phyloP scores from a whole-genome alignment of 2,888 invertebrate species.

The Pomacea canaliculata region DNA sequence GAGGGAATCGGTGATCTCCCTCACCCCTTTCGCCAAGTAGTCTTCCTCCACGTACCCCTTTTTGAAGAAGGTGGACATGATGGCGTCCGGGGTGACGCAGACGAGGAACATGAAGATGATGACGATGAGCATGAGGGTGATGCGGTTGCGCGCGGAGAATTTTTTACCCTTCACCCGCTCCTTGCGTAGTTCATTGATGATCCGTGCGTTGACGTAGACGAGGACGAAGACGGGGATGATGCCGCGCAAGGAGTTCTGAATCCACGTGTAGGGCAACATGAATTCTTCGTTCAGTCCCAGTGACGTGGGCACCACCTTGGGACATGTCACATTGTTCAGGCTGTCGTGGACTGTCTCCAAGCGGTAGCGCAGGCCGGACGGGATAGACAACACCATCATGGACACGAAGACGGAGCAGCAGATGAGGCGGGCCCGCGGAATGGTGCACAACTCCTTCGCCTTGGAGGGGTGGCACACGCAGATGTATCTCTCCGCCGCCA shows the following conservation, averaged over 20 bases:
- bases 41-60: conserved; percentile 67
- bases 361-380: conserved; percentile 61
- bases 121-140: conserved; percentile 67
- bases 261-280: conserved; percentile 62
- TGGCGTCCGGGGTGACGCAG: conserved; percentile 68
- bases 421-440: conserved; percentile 48
- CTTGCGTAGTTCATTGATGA: conserved; percentile 61
- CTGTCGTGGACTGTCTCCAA: conserved; percentile 48
- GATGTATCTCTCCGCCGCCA: conserved; percentile 64
- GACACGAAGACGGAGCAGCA: conserved; percentile 58
- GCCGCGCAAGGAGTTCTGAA: conserved; percentile 62
- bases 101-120: conserved; percentile 66
- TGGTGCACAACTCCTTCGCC: conserved; percentile 52
- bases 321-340: conserved; percentile 46
- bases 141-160: conserved; percentile 62
- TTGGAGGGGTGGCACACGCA: conserved; percentile 62
- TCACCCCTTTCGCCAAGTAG: conserved; percentile 60
- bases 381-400: conserved; percentile 61
- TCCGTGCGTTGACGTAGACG: conserved; percentile 60
- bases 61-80: conserved; percentile 67
- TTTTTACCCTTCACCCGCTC: conserved; percentile 58
- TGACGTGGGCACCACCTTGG: conserved; percentile 47
- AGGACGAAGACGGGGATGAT: conserved; percentile 65
- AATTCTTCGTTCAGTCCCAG: conserved; percentile 58
- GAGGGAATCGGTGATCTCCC: conserved; percentile 68